Conservation (phyloP, 1,140 invertebrate genomes). For the Dreissena polymorpha region DNA sequence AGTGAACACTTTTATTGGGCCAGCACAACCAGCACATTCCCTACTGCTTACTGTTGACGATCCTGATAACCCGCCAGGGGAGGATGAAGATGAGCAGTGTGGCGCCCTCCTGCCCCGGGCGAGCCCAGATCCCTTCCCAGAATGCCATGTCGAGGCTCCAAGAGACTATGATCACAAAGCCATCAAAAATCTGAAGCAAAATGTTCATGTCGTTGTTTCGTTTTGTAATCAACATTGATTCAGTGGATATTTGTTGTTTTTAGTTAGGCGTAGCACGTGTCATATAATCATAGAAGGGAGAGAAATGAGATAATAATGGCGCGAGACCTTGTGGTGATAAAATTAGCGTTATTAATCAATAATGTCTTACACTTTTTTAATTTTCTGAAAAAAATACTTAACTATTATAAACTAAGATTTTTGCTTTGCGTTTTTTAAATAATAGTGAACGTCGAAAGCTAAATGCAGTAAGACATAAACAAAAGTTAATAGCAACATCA, state of each 20-base stretch:
- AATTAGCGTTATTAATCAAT: too few relatives aligned
- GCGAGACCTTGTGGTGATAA: too few relatives aligned
- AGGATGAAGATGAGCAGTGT: conserved; percentile 73
- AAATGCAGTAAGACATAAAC: too few relatives aligned
- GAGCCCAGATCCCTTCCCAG: conserved; percentile 74
- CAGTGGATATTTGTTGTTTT: not conserved
- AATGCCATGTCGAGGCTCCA: conserved; percentile 75
- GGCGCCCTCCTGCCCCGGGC: conserved; percentile 73
- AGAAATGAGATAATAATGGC: not conserved
- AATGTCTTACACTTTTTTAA: too few relatives aligned
- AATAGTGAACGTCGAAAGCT: too few relatives aligned
- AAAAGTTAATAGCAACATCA: too few relatives aligned
- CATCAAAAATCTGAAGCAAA: conserved; percentile 71
- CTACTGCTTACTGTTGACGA: conserved; percentile 73
- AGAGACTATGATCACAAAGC: conserved; percentile 71
- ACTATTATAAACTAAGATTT: too few relatives aligned
- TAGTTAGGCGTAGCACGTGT: not conserved
- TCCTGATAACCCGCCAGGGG: conserved; percentile 77
- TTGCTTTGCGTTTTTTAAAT: too few relatives aligned
- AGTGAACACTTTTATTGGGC: too few relatives aligned
- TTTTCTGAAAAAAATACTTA: too few relatives aligned
- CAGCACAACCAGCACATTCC: too few relatives aligned
- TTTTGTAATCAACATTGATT: not conserved
- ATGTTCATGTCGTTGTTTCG: not conserved
- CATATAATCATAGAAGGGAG: not conserved